Evolutionary conservation across 1,140 invertebrate genomes (phyloP).

Genomic region (Monochamus saltuarius): DNA sequence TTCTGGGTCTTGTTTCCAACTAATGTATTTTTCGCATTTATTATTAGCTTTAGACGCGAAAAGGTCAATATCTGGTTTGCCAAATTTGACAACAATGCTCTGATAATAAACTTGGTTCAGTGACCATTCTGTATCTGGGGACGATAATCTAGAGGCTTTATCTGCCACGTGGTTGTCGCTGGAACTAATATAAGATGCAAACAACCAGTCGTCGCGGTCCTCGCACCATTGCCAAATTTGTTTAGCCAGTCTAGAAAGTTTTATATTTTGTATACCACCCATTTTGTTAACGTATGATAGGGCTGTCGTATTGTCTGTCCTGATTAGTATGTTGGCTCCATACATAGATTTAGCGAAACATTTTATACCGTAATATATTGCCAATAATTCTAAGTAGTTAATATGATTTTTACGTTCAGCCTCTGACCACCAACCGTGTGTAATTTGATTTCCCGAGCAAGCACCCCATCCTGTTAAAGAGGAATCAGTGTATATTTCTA

Average conservation of each 20-base stretch:
- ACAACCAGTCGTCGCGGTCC: not conserved
- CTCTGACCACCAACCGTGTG: constrained; percentile 11
- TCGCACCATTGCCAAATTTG: constrained; percentile 5
- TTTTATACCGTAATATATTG: constrained; percentile 17
- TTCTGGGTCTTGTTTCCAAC: constrained; percentile 6
- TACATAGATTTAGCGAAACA: not conserved
- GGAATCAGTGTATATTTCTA: constrained; percentile 13
- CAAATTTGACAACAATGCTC: not conserved
- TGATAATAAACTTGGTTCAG: not conserved
- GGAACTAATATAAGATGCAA: not conserved
- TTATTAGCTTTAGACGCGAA: not conserved
- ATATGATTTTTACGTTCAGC: constrained; percentile 12
- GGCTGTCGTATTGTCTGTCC: constrained; percentile 2
- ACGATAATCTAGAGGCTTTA: not conserved
- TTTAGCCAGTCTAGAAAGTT: not conserved
- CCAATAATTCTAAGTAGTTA: constrained; percentile 23
- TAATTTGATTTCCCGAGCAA: not conserved
- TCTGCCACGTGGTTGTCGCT: not conserved
- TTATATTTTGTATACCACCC: not conserved
- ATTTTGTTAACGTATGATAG: constrained; percentile 1
- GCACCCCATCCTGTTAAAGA: constrained; percentile 15
- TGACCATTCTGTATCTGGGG: constrained; percentile 6
- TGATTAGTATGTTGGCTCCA: no score
- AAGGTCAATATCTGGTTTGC: constrained; percentile 4
- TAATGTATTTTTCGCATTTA: constrained; percentile 12